Conservation (phyloP, 92 coral and sea anemone species). For the Epizoanthus scotinus region DNA sequence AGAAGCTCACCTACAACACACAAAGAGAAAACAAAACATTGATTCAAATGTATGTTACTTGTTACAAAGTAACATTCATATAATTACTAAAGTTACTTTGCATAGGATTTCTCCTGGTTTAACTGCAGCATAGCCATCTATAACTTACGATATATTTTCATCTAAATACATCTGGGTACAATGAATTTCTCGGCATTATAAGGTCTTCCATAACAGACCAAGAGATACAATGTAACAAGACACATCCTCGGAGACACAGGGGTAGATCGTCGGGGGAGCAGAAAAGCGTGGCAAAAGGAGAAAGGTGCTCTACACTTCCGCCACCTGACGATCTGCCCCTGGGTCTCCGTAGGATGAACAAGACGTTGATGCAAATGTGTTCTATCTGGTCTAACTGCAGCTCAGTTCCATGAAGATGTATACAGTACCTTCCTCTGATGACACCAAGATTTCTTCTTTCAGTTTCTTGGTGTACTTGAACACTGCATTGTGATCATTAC, state of each 20-base stretch:
- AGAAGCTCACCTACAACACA: conserved; percentile 60
- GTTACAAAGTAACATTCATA: too few relatives aligned
- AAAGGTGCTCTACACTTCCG: too few relatives aligned
- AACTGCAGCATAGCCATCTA: background rate
- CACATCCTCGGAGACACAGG: too few relatives aligned
- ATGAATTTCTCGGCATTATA: too few relatives aligned
- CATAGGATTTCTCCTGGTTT: background rate
- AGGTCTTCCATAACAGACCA: background rate
- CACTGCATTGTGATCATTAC: conserved; percentile 76
- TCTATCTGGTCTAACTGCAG: background rate
- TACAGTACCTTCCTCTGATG: conserved; percentile 61
- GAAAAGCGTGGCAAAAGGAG: too few relatives aligned
- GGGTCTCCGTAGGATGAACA: too few relatives aligned
- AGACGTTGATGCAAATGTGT: conserved; percentile 3
- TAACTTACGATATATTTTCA: too few relatives aligned
- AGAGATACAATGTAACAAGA: background rate
- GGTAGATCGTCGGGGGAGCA: too few relatives aligned
- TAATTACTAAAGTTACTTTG: background rate
- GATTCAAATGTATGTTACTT: too few relatives aligned
- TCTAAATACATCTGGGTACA: too few relatives aligned
- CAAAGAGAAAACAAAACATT: too few relatives aligned
- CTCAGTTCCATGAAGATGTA: background rate
- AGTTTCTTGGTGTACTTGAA: conserved; percentile 68
- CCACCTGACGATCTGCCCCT: too few relatives aligned
- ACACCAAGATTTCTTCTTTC: conserved; percentile 63